A percentile compares a stretch with the other conserved stretches of the same genome.
phyloP scores from a whole-genome alignment of 2,797 vertebrate species.

The Anas acuta region DNA sequence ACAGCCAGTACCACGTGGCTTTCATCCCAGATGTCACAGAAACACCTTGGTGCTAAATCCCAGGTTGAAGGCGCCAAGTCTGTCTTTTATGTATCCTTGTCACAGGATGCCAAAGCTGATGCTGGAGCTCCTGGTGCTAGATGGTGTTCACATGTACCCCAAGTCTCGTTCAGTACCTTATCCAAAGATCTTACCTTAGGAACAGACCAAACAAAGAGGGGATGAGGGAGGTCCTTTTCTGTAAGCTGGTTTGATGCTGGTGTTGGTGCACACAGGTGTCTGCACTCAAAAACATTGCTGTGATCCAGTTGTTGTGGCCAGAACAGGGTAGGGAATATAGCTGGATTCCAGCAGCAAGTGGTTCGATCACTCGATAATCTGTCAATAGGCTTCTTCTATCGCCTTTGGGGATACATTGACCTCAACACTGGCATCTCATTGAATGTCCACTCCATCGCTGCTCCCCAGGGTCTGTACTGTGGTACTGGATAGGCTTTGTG shows the following conservation, averaged over 20 bases:
- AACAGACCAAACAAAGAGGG: background rate
- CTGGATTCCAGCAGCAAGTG: background rate
- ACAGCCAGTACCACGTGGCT: background rate
- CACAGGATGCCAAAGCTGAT: background rate
- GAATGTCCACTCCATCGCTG: background rate
- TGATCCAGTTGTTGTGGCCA: background rate
- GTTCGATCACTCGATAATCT: background rate
- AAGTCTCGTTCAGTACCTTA: background rate
- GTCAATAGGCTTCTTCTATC: background rate
- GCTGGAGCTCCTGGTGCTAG: background rate
- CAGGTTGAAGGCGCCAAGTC: background rate
- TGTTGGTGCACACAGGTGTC: background rate
- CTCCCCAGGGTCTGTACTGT: background rate
- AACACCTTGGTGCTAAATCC: background rate
- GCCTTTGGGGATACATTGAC: background rate
- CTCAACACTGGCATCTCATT: background rate
- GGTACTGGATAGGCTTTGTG: background rate
- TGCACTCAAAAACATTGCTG: background rate
- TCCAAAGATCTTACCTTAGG: background rate
- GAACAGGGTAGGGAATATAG: background rate
- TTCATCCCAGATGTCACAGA: background rate
- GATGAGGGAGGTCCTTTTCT: background rate
- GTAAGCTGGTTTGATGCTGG: background rate
- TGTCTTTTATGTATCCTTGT: background rate
- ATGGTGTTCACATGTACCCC: background rate